Conservation (phyloP, 2,797 vertebrate species). For the Pseudochromis fuscus region DNA sequence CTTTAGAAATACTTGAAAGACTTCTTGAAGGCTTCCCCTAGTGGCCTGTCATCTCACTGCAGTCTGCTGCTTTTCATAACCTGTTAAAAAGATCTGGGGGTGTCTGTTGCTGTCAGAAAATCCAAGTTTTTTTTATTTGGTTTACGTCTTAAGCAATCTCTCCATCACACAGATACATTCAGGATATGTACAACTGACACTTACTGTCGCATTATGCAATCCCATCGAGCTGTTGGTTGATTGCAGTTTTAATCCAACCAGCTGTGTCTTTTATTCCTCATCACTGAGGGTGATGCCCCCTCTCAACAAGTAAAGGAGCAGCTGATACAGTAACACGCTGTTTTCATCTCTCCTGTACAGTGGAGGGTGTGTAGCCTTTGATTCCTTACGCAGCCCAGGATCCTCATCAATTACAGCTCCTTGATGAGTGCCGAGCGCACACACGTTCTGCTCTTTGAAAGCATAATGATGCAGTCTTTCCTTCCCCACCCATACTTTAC, state of each 20-base stretch:
- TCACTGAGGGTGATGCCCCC: not conserved
- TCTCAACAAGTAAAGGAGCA: conserved; percentile 9
- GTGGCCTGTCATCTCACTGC: conserved; percentile 41
- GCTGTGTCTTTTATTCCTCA: conserved; percentile 35
- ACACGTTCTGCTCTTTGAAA: conserved; percentile 55
- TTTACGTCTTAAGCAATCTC: conserved; percentile 10
- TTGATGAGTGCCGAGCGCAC: conserved; percentile 62
- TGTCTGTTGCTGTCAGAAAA: conserved; percentile 39
- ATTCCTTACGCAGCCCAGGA: conserved; percentile 50
- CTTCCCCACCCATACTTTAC: conserved; percentile 46
- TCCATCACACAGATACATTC: not conserved
- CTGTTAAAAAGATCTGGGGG: conserved; percentile 33
- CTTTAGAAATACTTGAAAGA: conserved; percentile 41
- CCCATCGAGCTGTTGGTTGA: conserved; percentile 2
- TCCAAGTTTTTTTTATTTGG: not conserved
- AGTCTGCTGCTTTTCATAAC: conserved; percentile 38
- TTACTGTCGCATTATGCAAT: conserved; percentile 11
- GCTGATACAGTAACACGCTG: conserved; percentile 13
- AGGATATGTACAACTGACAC: not conserved
- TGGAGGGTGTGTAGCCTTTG: conserved; percentile 42
- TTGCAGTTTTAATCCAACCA: conserved; percentile 26
- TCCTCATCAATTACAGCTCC: conserved; percentile 70
- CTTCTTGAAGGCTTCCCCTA: conserved; percentile 37
- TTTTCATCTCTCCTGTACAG: conserved; percentile 40
- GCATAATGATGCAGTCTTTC: conserved; percentile 51